These are phyloP conservation scores for Monochamus saltuarius DNA, from an alignment of 1,140 invertebrate genomes.

Conservation along the genomic window DNA sequence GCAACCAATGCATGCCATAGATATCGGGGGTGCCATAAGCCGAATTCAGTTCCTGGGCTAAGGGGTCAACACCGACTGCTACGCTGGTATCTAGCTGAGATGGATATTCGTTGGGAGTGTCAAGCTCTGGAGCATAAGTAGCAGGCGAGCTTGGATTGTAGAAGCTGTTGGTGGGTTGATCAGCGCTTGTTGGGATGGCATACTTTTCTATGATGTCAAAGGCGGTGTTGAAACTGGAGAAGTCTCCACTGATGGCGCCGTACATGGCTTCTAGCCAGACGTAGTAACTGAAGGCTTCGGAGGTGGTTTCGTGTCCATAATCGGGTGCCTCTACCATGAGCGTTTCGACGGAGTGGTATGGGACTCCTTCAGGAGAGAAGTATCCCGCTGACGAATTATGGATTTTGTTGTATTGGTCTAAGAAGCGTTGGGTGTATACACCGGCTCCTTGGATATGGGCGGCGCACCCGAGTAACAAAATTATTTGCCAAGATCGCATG, in stretches of 20 bases:
- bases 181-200: conserved; percentile 18
- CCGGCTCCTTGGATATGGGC: conserved; percentile 18
- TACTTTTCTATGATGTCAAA: conserved; percentile 22
- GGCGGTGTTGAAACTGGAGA: conserved; percentile 23
- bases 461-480: conserved; percentile 22
- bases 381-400: conserved; percentile 26
- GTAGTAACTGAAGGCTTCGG: conserved; percentile 29
- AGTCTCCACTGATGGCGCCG: conserved; percentile 27
- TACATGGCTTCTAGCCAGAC: conserved; percentile 27
- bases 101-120: conserved; percentile 24
- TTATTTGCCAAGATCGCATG: conserved; percentile 13
- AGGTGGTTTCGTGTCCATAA: conserved; percentile 34
- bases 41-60: too few relatives aligned
- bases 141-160: conserved; percentile 26
- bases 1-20: too few relatives aligned
- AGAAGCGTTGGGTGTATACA: conserved; percentile 26
- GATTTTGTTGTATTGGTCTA: conserved; percentile 35
- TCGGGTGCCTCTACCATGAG: too few relatives aligned
- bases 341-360: conserved; percentile 32
- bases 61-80: too few relatives aligned
- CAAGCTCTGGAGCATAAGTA: conserved; percentile 22
- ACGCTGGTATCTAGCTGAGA: conserved; percentile 20
- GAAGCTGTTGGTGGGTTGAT: conserved; percentile 18
- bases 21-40: too few relatives aligned
- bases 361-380: conserved; percentile 28